phyloP scores from a whole-genome alignment of 2,113 vertebrate genomes.

The Microcebus tavaratra region DNA sequence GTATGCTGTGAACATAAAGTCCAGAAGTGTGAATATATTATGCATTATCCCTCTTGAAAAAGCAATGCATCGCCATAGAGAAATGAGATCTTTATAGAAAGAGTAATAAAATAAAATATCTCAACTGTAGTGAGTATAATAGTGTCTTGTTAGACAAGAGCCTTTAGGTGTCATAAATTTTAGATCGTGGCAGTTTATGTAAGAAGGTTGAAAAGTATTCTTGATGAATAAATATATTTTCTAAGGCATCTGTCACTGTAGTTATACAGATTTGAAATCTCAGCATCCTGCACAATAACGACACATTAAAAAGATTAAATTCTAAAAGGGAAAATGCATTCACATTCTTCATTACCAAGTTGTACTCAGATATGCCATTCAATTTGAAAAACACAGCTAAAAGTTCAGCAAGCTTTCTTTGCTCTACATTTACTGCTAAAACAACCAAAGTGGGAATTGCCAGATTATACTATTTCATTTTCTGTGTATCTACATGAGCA shows the following conservation, averaged over 20 bases:
- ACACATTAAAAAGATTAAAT: constrained; percentile 64
- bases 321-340: constrained; percentile 58
- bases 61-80: constrained; percentile 32
- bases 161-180: constrained; percentile 61
- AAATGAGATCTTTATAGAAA: constrained; percentile 53
- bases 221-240: constrained; percentile 52
- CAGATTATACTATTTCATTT: constrained; percentile 2
- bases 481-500: not conserved
- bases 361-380: constrained; percentile 49
- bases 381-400: constrained; percentile 57
- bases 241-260: constrained; percentile 45
- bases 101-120: constrained; percentile 66
- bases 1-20: not conserved
- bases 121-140: constrained; percentile 41
- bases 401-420: constrained; percentile 8
- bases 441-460: constrained; percentile 41
- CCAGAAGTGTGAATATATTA: not conserved
- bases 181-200: constrained; percentile 39
- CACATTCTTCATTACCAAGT: constrained; percentile 49
- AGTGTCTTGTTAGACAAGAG: constrained; percentile 57
- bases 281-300: constrained; percentile 56
- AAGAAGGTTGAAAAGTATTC: constrained; percentile 41
- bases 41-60: constrained; percentile 29
- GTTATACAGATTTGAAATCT: constrained; percentile 49
- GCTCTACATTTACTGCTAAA: constrained; percentile 4